phyloP scores from a whole-genome alignment of 2,888 invertebrate species.

The Nomada goodeniana region DNA sequence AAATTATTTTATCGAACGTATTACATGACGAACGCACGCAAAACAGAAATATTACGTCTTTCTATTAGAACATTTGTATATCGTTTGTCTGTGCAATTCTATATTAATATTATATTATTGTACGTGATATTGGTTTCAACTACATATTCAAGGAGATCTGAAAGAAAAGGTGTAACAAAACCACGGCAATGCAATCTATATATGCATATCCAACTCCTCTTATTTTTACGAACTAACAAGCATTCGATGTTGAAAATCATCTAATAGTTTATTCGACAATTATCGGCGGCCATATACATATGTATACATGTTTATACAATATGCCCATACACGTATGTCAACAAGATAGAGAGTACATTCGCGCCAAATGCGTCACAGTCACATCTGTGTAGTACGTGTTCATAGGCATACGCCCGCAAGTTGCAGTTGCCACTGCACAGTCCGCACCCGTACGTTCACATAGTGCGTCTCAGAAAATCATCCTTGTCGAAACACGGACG shows the following conservation, averaged over 20 bases:
- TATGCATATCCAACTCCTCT: too few species aligned
- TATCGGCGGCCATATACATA: background rate
- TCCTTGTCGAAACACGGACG: slow-evolving; percentile 42
- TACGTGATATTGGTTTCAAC: too few species aligned
- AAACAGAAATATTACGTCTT: background rate
- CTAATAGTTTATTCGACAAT: background rate
- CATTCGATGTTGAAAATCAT: too few species aligned
- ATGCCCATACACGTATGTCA: background rate
- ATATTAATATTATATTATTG: too few species aligned
- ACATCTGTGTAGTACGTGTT: slow-evolving; percentile 46
- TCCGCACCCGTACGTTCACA: slow-evolving; percentile 59
- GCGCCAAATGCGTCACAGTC: slow-evolving; percentile 15
- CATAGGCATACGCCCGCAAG: slow-evolving; percentile 66
- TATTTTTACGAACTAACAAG: too few species aligned
- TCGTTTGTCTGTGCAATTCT: too few species aligned
- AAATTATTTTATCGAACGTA: slow-evolving; percentile 8
- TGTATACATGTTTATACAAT: background rate
- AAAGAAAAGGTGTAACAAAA: too few species aligned
- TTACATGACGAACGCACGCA: background rate
- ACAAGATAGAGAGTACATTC: slow-evolving; percentile 9
- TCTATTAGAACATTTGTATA: background rate
- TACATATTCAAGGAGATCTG: too few species aligned
- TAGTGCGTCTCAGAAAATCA: slow-evolving; percentile 49
- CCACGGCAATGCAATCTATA: too few species aligned
- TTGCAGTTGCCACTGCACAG: slow-evolving; percentile 61